A percentile compares a stretch with the other conserved stretches of the same genome.
Conservation (phyloP, 2,113 vertebrate species). For the Gambusia affinis region DNA sequence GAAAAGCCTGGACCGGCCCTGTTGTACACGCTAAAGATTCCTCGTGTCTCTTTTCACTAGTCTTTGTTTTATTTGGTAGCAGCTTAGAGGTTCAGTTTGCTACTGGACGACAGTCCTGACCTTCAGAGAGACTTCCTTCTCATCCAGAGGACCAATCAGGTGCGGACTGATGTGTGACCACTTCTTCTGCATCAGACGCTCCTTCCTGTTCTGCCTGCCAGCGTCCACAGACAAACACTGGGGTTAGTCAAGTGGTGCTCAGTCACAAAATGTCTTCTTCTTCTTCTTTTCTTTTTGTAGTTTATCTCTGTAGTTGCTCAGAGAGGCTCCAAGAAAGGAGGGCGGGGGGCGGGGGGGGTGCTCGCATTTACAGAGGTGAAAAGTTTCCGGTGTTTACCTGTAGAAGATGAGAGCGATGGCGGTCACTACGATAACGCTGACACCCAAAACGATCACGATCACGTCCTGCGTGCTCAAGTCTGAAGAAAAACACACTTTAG, state of each 20-base stretch:
- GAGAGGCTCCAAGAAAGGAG: too few species aligned
- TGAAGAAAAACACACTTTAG: constrained; percentile 48
- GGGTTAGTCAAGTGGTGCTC: not conserved
- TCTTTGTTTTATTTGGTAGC: not conserved
- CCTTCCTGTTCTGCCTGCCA: constrained; percentile 88
- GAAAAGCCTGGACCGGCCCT: too few species aligned
- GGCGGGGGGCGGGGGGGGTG: too few species aligned
- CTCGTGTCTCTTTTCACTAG: too few species aligned
- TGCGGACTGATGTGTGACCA: constrained; percentile 92
- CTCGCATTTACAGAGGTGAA: not conserved
- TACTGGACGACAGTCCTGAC: constrained; percentile 70
- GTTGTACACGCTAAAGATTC: too few species aligned
- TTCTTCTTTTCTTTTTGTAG: too few species aligned
- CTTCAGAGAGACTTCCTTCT: constrained; percentile 89
- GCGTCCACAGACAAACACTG: not conserved
- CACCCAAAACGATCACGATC: constrained; percentile 86
- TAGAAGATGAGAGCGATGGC: constrained; percentile 88
- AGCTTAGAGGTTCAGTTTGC: not conserved
- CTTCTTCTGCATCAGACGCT: constrained; percentile 84
- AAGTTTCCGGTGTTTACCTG: constrained; percentile 79
- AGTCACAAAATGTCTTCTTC: not conserved
- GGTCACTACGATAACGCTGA: constrained; percentile 85
- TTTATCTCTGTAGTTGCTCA: too few species aligned
- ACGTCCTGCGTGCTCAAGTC: constrained; percentile 77
- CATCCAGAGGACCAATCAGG: constrained; percentile 87